Conservation (phyloP, 2,797 vertebrate genomes). For the Psittacula derbiana region DNA sequence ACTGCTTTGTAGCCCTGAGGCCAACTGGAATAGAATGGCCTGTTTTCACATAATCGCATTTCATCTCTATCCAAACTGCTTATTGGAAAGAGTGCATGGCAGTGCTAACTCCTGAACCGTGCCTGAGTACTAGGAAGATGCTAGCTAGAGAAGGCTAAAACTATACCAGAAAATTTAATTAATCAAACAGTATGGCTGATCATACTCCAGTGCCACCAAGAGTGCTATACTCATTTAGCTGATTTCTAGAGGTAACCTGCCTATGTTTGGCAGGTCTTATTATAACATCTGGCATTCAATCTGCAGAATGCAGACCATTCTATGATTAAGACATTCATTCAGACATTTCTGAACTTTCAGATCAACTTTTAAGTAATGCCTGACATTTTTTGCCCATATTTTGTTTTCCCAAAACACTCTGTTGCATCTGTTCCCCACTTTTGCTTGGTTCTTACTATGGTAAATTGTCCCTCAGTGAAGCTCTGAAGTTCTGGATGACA, state of each 20-base stretch:
- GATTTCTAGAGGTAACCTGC: not conserved
- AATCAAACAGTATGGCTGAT: not conserved
- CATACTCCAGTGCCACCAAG: not conserved
- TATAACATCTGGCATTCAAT: not conserved
- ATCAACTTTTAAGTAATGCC: not conserved
- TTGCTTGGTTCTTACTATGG: not conserved
- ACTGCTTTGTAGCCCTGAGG: not conserved
- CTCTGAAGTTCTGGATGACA: not conserved
- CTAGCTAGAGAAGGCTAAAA: not conserved
- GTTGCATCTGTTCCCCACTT: not conserved
- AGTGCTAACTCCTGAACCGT: not conserved
- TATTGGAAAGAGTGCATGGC: not conserved
- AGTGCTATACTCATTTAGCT: not conserved
- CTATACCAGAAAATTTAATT: not conserved
- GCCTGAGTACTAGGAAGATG: not conserved
- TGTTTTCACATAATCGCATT: not conserved
- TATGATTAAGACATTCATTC: not conserved
- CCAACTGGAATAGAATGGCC: not conserved
- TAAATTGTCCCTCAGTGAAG: not conserved
- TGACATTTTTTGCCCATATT: not conserved
- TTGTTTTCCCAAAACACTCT: not conserved
- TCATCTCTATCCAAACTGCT: not conserved
- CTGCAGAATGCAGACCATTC: not conserved
- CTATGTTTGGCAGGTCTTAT: not conserved
- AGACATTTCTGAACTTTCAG: not conserved